Evolutionary conservation across 2,888 invertebrate genomes (phyloP).

Genomic region (Eupithecia tripunctaria): DNA sequence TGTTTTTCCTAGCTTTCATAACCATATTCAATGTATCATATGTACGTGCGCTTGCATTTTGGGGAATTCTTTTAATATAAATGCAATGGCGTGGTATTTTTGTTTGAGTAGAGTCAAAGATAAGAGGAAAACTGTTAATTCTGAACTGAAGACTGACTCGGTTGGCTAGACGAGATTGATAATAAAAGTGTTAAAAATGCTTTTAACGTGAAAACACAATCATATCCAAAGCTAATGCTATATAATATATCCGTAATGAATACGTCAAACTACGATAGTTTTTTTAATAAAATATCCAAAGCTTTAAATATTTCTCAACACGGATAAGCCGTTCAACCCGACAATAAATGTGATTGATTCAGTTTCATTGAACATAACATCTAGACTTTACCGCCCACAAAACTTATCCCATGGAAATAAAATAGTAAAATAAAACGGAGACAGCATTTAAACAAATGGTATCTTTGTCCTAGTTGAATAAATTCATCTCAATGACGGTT

Average conservation of each 20-base stretch:
- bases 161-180: not conserved
- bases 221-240: not conserved
- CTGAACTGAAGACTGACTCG: not conserved
- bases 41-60: not conserved
- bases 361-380: conserved; percentile 29
- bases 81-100: not conserved
- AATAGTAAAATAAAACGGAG: conserved; percentile 37
- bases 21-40: not conserved
- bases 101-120: not conserved
- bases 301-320: conserved; percentile 1
- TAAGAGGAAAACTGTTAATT: not conserved
- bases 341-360: conserved; percentile 21
- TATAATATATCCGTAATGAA: no score
- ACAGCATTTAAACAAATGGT: conserved; percentile 38
- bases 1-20: conserved; percentile 12
- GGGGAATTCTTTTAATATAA: not conserved
- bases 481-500: conserved; percentile 41
- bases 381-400: conserved; percentile 33
- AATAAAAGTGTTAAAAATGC: not conserved
- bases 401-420: conserved; percentile 29
- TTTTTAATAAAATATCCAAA: no score
- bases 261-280: no score
- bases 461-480: conserved; percentile 38
- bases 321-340: not conserved
- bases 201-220: not conserved